Percentiles rank a stretch among this genome's conserved stretches.
Conservation (phyloP, 1,140 invertebrate genomes). For the Hyphantria cunea region DNA sequence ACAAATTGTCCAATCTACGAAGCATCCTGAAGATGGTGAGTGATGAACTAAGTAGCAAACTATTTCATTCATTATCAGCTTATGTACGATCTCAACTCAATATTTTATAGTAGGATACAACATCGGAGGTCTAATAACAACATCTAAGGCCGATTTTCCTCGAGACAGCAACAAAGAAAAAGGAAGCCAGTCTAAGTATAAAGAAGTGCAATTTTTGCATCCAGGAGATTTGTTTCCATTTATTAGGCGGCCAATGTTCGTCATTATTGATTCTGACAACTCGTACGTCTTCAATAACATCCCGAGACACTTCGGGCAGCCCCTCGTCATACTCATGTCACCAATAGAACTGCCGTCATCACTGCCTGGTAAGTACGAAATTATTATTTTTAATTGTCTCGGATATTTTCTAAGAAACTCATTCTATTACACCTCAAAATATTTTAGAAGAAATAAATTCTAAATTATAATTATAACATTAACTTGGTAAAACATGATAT, state of each 20-base stretch:
- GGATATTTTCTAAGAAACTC: too few relatives aligned
- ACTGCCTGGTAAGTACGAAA: slow-evolving; percentile 86
- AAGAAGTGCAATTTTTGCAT: slow-evolving; percentile 90
- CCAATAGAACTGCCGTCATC: slow-evolving; percentile 93
- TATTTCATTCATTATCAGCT: neutral
- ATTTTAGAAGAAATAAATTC: too few relatives aligned
- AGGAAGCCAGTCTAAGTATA: slow-evolving; percentile 81
- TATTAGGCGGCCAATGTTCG: slow-evolving; percentile 94
- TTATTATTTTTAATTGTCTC: too few relatives aligned
- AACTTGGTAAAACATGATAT: too few relatives aligned
- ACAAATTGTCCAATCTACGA: slow-evolving; percentile 90
- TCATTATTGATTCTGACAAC: slow-evolving; percentile 97
- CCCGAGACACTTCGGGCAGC: slow-evolving; percentile 95
- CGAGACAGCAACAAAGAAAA: slow-evolving; percentile 49
- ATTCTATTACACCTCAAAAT: too few relatives aligned
- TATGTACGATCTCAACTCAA: neutral
- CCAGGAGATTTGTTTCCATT: slow-evolving; percentile 96
- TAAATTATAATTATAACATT: too few relatives aligned
- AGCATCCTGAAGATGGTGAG: slow-evolving; percentile 95
- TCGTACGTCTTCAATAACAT: slow-evolving; percentile 97
- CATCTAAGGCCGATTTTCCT: slow-evolving; percentile 83
- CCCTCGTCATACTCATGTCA: slow-evolving; percentile 96
- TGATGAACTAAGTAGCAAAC: neutral
- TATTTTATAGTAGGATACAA: slow-evolving; percentile 91
- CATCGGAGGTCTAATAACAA: slow-evolving; percentile 94